These are phyloP conservation scores for Ceratosolen solmsi DNA, from an alignment of 1,140 invertebrate genomes.

Conservation along the genomic window DNA sequence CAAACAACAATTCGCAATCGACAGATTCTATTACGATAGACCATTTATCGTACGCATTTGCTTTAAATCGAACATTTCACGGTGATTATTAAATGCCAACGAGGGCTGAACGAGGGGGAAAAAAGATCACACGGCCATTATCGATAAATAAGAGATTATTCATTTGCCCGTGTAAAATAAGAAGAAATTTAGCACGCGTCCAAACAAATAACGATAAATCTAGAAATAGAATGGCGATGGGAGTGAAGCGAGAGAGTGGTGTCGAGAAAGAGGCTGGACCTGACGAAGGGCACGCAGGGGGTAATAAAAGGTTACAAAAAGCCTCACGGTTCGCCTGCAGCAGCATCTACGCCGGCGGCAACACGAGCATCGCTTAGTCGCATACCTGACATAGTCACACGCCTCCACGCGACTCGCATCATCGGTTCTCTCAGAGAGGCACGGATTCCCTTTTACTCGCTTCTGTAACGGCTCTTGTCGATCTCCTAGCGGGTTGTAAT, in stretches of 20 bases:
- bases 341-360: background rate
- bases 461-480: slow-evolving; percentile 30
- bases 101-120: too few relatives aligned
- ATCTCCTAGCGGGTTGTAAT: background rate
- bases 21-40: too few relatives aligned
- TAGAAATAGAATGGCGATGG: background rate
- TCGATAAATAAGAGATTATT: background rate
- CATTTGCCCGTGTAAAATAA: background rate
- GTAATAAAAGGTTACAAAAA: slow-evolving; percentile 64
- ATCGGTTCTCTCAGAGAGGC: slow-evolving; percentile 44
- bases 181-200: background rate
- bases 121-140: background rate
- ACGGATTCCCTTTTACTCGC: slow-evolving; percentile 33
- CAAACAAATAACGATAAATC: too few relatives aligned
- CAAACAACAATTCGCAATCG: too few relatives aligned
- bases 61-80: too few relatives aligned
- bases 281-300: slow-evolving; percentile 38
- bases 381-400: slow-evolving; percentile 66
- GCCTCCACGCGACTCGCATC: slow-evolving; percentile 65
- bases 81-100: too few relatives aligned
- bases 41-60: too few relatives aligned
- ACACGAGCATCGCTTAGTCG: background rate
- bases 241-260: slow-evolving; percentile 31
- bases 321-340: background rate
- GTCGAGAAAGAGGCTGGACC: slow-evolving; percentile 44